A percentile compares a stretch with the other conserved stretches of the same genome.
Conservation (phyloP, 2,797 vertebrate species). For the Pangasius djambal region DNA sequence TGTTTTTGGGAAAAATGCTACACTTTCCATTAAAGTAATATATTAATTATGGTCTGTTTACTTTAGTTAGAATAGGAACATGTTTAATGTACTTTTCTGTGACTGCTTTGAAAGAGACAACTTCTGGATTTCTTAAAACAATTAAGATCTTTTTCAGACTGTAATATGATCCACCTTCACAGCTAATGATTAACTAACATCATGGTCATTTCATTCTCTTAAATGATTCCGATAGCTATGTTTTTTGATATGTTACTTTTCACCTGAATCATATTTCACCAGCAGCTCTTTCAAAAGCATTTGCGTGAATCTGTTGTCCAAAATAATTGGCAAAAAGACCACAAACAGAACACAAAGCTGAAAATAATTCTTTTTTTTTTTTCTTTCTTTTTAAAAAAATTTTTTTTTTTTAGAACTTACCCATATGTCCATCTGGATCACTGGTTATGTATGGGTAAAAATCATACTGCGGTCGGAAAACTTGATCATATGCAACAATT, state of each 20-base stretch:
- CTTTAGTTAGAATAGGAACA: background rate
- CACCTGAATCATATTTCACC: too few species aligned
- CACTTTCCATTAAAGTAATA: background rate
- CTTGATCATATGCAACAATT: conserved; percentile 82
- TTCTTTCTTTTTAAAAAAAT: background rate
- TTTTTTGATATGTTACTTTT: background rate
- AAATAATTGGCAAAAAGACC: background rate
- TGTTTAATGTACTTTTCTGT: background rate
- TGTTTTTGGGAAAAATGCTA: background rate
- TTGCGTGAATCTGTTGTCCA: background rate
- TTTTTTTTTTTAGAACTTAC: conserved; percentile 65
- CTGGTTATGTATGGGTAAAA: conserved; percentile 88
- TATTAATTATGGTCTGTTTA: background rate
- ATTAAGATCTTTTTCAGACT: background rate
- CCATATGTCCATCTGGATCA: conserved; percentile 87
- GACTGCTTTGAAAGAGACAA: background rate
- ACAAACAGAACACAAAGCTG: too few species aligned
- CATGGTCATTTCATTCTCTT: background rate
- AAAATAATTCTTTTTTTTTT: background rate
- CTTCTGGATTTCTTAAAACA: background rate
- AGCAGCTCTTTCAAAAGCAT: background rate
- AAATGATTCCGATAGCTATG: background rate
- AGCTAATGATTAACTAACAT: background rate
- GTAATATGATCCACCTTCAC: background rate
- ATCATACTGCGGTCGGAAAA: conserved; percentile 84